Conservation (phyloP, 2,797 vertebrate species). For the Bradypodion ventrale region DNA sequence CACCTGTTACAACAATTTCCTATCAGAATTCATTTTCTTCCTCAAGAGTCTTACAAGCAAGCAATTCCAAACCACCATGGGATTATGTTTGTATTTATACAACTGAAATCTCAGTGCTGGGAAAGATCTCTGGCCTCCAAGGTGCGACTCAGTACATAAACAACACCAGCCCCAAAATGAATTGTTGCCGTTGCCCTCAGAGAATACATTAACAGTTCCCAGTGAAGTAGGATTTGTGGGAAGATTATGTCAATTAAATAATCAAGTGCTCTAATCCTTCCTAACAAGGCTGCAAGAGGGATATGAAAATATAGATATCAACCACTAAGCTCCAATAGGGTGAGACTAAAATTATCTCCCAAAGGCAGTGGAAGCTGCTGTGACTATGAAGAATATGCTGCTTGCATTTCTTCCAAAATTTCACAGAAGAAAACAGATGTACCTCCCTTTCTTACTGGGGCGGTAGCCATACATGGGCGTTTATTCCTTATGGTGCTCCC, state of each 20-base stretch:
- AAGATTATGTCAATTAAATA: slow-evolving; percentile 25
- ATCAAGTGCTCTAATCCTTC: slow-evolving; percentile 21
- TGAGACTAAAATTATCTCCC: background rate
- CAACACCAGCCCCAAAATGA: background rate
- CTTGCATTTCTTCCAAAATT: background rate
- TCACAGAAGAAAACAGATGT: background rate
- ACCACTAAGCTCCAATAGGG: slow-evolving; percentile 9
- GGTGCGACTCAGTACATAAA: background rate
- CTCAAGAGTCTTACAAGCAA: background rate
- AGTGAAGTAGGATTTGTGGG: slow-evolving; percentile 6
- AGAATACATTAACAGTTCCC: slow-evolving; percentile 22
- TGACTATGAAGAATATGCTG: background rate
- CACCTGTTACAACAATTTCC: too few species aligned
- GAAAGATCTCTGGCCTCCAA: background rate
- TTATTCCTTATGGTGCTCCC: too few species aligned
- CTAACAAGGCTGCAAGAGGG: slow-evolving; percentile 21
- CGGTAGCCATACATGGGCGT: too few species aligned
- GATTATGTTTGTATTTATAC: background rate
- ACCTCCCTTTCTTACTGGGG: too few species aligned
- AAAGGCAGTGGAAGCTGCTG: background rate
- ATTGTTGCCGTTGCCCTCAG: background rate
- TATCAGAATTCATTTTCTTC: background rate
- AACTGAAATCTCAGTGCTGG: background rate
- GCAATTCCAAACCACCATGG: background rate
- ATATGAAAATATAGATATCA: slow-evolving; percentile 24